Conservation (phyloP, 2,888 invertebrate genomes). For the Masnerella sp. region DNA sequence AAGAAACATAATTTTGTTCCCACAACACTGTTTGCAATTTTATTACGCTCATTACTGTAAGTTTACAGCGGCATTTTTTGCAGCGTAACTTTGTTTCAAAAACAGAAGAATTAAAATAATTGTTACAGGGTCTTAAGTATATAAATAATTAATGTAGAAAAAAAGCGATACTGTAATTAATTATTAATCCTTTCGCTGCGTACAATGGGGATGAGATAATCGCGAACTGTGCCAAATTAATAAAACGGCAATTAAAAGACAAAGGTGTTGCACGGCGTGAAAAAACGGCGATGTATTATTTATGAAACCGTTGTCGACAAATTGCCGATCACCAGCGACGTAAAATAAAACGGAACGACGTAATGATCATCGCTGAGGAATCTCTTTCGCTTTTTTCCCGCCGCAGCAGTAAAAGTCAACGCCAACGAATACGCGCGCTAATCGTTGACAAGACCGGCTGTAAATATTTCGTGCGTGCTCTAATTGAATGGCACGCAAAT, state of each 20-base stretch:
- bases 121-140: too few species aligned
- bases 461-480: conserved; percentile 12
- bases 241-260: conserved; percentile 15
- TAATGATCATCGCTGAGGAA: conserved; percentile 1
- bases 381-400: too few species aligned
- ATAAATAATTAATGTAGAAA: too few species aligned
- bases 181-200: too few species aligned
- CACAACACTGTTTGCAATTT: too few species aligned
- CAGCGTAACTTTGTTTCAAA: too few species aligned
- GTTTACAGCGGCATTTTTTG: too few species aligned
- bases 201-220: conserved; percentile 32
- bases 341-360: conserved; percentile 20
- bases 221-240: conserved; percentile 20
- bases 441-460: conserved; percentile 8
- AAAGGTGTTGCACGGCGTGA: neutral
- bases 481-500: conserved; percentile 18
- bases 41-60: too few species aligned
- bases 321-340: conserved; percentile 14
- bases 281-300: conserved; percentile 22
- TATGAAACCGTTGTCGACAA: conserved; percentile 26
- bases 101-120: too few species aligned
- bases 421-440: conserved; percentile 4
- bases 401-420: conserved; percentile 14
- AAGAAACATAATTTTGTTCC: too few species aligned
- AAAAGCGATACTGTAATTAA: too few species aligned